Evolutionary conservation across 53 echinoderm and acorn worm species (phyloP), one percentile per base, ranked within the genome.

Genomic region (Henricia sp.): DNA sequence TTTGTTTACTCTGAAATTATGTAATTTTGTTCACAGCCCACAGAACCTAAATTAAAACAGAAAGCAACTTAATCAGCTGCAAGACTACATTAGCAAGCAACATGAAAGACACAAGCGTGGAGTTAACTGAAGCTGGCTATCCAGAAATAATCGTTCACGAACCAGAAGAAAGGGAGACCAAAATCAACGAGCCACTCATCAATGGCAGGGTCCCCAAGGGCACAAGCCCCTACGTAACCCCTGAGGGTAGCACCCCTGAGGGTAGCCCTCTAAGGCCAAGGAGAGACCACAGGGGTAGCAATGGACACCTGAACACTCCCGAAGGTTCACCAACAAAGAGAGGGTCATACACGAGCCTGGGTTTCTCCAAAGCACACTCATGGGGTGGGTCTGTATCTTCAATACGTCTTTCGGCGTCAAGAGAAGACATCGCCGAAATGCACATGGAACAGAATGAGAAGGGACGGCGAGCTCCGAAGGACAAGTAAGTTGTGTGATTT

Each of bases 101-200:
- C 20, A 80, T 80, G 80, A 80, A 80, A 50, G 80, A 80, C 62
- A 80, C 80, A 16, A 80, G 64, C 48, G 32, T 80, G 6, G 64
- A 80, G 11, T 51, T 80, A 5, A 9, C 20, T 0, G 80, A 80
- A 34, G 48, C 32, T n/a, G 80, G 80, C 80, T 80, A 46, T 64
- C 80, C 80, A 23, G 44, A 80, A 25, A 46, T 80, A 30, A 13
- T 80, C 39, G 80, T 80, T 21, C 80, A 80, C 23, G 64, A 80
- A 35, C 80, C 80, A 17, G 35, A 33, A 23, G 64, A 80, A 13
- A 42, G 32, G 34, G 64, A 80, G 34, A 80, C 80, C 1, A 51
- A 33, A 27, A 23, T 60, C 42, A 46, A 63, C 11, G 65, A 48
- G 26, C 80, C 64, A 2, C 35, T 80, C 6, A 37, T 62, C 43